Evolutionary conservation across 2,888 invertebrate species (phyloP), one percentile per base, ranked within the genome.

Genomic region (Eilema griseolum): DNA sequence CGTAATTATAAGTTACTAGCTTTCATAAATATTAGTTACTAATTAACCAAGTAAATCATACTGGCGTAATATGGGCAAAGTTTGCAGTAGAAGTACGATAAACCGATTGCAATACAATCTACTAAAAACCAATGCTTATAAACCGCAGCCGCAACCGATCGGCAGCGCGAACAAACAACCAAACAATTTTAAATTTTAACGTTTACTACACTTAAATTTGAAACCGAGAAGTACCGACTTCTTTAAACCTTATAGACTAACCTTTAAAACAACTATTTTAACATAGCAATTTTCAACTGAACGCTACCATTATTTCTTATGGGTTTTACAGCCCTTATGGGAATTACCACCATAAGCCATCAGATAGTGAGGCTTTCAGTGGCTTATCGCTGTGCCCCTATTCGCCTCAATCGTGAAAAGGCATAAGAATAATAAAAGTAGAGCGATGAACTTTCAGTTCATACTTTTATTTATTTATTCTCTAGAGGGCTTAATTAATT

Each of bases 261-360:
- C 28, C 28, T 10, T 10, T 24, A 63, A 7, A 46, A 16, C 5
- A 1, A 37, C 23, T 14, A 24, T 23, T 46, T 24, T 20, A 46
- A 20, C 5, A 46, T 20, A 2, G 7, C 16, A 14, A 62, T 16
- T 24, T 20, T 8, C 33, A 5, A 61, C 14, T 24, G 23, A 62
- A 37, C 23, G 24, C 28, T 67, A 61, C 46, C 46, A 33, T 46
- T 26, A 24, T 11, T 24, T 33, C 57, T 16, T 14, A 31, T 64
- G n/a, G 10, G 26, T 37, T 63, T 57, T 63, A 57, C 26, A 63
- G 62, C 52, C 68, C 57, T 41, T 59, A 69, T 63, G 41, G 57
- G 24, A 56, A 62, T 56, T 63, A 14, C 57, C 62, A 63, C 24
- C 10, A 31, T 28, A 62, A 26, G 33, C 57, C 37, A n/a, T 33